Evolutionary conservation across 2,113 vertebrate genomes (phyloP), one percentile per base, ranked within the genome.

Genomic region (Bubo blakistoni): DNA sequence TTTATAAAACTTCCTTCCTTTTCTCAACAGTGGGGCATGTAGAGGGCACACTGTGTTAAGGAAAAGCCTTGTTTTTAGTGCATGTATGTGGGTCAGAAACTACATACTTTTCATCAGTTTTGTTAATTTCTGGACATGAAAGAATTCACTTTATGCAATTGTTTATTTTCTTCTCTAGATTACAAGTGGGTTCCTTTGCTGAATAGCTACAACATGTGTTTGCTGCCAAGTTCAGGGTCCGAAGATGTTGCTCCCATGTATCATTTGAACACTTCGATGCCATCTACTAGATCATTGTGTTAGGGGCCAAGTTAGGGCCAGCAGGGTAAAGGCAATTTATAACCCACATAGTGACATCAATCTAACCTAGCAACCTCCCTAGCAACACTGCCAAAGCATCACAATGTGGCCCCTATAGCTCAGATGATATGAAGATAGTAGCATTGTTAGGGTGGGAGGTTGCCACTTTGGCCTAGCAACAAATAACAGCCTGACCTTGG

Each of bases 331-430:
- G 84, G 94, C 96, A 95, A 97, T 97, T 97, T 96, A 97, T 96
- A 97, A 97, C 95, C 82, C 86, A 79, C 94, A 94, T 90, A 89
- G 95, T 96, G 97, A 96, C 97, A 97, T 97, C 96, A 96, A 47
- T 91, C 92, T 90, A 95, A 94, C 97, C 96, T 97, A 97, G 97
- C 97, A 97, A 97, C 96, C 94, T 88, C 96, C 97, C 94, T 97
- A 97, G 97, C 97, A 97, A 97, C 97, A 40, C 94, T 86, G 96
- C 95, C 96, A 96, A 94, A 97, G 96, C 96, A 96, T 89, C 92
- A 97, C 92, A 95, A 88, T 96, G 97, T 96, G 94, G 94, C 90
- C 91, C 96, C 94, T 87, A 79, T 87, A 55, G 96, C 91, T 95
- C 85, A n/a, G 96, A 97, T 94, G 95, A 88, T 94, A 87, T 77